Conservation (phyloP, 2,888 invertebrate genomes). For the Frankliniella fusca region DNA sequence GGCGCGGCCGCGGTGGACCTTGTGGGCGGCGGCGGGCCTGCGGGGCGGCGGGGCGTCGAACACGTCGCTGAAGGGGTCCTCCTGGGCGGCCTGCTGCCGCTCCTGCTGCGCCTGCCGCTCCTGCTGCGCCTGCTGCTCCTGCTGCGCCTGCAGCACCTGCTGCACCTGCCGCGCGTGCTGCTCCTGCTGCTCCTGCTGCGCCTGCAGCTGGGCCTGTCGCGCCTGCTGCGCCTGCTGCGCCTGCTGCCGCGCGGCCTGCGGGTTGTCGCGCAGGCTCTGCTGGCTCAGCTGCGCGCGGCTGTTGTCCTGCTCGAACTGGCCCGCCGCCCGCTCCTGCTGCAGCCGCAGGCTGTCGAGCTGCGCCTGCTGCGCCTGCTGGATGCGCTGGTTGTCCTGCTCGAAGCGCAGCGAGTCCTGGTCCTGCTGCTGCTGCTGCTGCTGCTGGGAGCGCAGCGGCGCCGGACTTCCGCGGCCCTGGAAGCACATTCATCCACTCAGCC, state of each 20-base stretch:
- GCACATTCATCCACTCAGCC: too few relatives aligned
- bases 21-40: neutral
- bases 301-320: too few relatives aligned
- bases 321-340: neutral
- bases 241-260: neutral
- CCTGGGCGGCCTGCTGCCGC: neutral
- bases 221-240: neutral
- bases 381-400: neutral
- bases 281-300: neutral
- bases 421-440: neutral
- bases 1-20: neutral
- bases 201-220: neutral
- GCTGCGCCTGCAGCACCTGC: neutral
- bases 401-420: neutral
- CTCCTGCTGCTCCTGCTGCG: neutral
- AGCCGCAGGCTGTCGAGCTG: neutral
- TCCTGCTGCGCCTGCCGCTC: neutral
- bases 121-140: neutral
- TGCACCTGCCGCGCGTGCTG: neutral
- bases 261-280: neutral
- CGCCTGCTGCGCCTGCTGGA: neutral
- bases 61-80: neutral
- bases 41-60: neutral
- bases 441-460: neutral
- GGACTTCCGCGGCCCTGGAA: too few relatives aligned